Base-by-base conservation (phyloP, 2,888 invertebrate genomes). In the Epirrhoe tristata region DNA sequence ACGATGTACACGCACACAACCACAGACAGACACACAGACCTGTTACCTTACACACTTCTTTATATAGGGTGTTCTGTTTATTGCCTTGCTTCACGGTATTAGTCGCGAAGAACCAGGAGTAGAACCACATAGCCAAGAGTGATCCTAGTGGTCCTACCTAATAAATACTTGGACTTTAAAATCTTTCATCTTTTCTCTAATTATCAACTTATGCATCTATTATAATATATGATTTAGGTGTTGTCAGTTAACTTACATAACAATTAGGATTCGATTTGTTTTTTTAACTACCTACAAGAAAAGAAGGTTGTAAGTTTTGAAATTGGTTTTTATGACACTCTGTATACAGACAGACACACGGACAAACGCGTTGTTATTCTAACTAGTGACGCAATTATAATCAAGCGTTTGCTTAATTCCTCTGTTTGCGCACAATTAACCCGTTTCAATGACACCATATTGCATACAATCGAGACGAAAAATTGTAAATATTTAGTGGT, bases 361-460 rank as follows among this genome's bases (percentile, higher is more conserved):
- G 34, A 70, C 67, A 57, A 14, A 63, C 57, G 57, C 32, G 52
- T 54, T 66, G 81, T 79, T 77, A 82, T 79, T 74, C 70, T 82
- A 78, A 82, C 76, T 72, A 80, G 77, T 85, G 85, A 85, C 82
- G 86, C 82, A 84, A 84, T 76, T 80, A 72, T 78, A 76, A 77
- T 76, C 74, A 59, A 7, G 71, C 72, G 71, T 77, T 81, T 78
- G 72, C 77, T 81, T 77, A 71, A 76, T 74, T 84, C 81, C 69
- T 65, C 66, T 87, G 80, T 88, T 87, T 88, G 84, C 71, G 67
- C 74, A 67, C 86, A 83, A 86, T 86, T 85, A 88, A 85, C 87
- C 85, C 80, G 82, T 74, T 84, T 85, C 82, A 84, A 81, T 86
- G 84, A 86, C 83, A 84, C 86, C 81, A 82, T 82, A 85, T 83